A percentile compares a stretch with the other conserved stretches of the same genome.
Conservation (phyloP, 2,888 invertebrate genomes). For the Platynereis dumerilii region DNA sequence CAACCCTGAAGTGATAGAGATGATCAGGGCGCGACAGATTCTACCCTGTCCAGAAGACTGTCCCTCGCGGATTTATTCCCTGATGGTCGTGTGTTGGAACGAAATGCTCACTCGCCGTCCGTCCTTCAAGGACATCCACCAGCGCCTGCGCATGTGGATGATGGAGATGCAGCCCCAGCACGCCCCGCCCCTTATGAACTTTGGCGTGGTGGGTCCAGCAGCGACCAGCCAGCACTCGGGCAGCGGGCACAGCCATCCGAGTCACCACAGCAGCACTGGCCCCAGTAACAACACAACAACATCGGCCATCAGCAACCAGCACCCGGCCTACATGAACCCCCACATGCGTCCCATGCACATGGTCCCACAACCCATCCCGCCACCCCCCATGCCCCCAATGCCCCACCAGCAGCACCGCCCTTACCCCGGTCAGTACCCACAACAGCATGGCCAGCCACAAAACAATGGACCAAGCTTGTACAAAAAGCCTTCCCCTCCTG, state of each 20-base stretch:
- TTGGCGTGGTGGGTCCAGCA: slow-evolving; percentile 3
- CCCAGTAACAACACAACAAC: slow-evolving; percentile 33
- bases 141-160: slow-evolving; percentile 78
- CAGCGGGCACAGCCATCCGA: slow-evolving; percentile 24
- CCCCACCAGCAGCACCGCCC: slow-evolving; percentile 20
- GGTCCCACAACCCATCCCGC: slow-evolving; percentile 29
- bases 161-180: slow-evolving; percentile 52
- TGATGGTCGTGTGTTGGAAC: slow-evolving; percentile 99
- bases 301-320: slow-evolving; percentile 9
- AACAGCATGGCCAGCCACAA: slow-evolving; percentile 12
- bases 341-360: slow-evolving; percentile 20
- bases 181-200: slow-evolving; percentile 50
- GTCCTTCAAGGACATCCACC: slow-evolving; percentile 88
- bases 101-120: slow-evolving; percentile 91
- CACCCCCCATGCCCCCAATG: slow-evolving; percentile 34
- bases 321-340: slow-evolving; percentile 6
- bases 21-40: slow-evolving; percentile 92
- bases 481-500: slow-evolving; percentile 53
- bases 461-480: slow-evolving; percentile 39
- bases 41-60: slow-evolving; percentile 91
- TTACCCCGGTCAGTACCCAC: slow-evolving; percentile 24
- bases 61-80: slow-evolving; percentile 87
- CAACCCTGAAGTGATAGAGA: slow-evolving; percentile 96
- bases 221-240: slow-evolving; percentile 35
- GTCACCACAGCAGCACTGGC: slow-evolving; percentile 32